These are phyloP conservation scores for Calameuta filiformis DNA, from an alignment of 2,888 invertebrate genomes.

Conservation along the genomic window DNA sequence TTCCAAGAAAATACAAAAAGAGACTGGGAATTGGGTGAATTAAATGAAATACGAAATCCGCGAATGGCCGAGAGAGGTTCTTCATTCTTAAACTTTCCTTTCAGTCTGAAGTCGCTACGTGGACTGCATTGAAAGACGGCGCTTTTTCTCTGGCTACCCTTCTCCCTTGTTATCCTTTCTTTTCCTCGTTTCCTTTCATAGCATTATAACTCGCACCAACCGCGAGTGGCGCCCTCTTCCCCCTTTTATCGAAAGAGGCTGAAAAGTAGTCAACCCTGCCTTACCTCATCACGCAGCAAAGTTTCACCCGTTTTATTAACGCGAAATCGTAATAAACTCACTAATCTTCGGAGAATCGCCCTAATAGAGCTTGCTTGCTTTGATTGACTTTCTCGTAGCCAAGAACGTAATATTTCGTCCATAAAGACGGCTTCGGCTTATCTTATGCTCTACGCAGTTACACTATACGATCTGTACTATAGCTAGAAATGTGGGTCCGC, in stretches of 20 bases:
- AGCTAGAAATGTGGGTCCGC: neutral
- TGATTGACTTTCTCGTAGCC: neutral
- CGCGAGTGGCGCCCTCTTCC: neutral
- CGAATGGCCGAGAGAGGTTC: neutral
- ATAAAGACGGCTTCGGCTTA: neutral
- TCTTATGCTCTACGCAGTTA: neutral
- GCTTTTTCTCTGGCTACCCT: neutral
- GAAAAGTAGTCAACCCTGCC: neutral
- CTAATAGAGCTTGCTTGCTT: neutral
- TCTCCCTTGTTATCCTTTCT: neutral
- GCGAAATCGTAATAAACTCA: neutral
- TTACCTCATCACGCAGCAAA: neutral
- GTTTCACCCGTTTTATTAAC: neutral
- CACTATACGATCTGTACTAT: neutral
- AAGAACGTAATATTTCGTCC: neutral
- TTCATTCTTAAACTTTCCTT: constrained; percentile 2
- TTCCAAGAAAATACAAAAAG: neutral
- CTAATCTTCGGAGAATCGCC: neutral
- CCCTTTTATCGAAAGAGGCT: neutral
- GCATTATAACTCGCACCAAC: neutral
- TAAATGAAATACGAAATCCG: neutral
- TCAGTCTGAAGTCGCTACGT: neutral
- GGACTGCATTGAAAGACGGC: neutral
- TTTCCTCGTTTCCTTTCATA: neutral
- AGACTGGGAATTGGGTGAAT: neutral